Percentiles rank a stretch among this genome's conserved stretches.
Evolutionary conservation across 2,888 invertebrate species (phyloP).

Genomic region (Bursaphelenchus okinawaensis): DNA sequence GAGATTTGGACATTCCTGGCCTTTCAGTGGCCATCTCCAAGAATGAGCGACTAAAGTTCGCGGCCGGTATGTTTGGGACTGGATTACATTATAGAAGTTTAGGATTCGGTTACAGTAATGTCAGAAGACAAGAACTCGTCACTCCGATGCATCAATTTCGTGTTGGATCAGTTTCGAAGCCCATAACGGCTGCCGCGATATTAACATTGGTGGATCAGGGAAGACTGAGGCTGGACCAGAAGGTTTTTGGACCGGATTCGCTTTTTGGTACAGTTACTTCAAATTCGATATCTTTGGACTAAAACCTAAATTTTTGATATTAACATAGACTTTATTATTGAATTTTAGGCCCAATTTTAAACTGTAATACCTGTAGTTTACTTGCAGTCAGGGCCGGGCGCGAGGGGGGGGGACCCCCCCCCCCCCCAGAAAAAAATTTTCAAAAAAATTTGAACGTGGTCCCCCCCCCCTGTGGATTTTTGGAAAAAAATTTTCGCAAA

Average conservation of each 20-base stretch:
- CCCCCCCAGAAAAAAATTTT: too few relatives aligned
- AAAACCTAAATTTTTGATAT: neutral
- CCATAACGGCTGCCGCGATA: constrained; percentile 53
- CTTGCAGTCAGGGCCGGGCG: too few relatives aligned
- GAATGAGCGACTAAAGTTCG: constrained; percentile 54
- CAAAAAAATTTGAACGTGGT: too few relatives aligned
- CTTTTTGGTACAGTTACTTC: constrained; percentile 33
- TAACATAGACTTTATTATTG: too few relatives aligned
- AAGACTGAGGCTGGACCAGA: constrained; percentile 43
- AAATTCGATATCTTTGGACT: neutral
- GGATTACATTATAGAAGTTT: constrained; percentile 8
- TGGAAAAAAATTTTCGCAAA: too few relatives aligned
- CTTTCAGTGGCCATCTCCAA: constrained; percentile 55
- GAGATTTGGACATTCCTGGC: constrained; percentile 54
- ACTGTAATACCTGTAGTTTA: too few relatives aligned
- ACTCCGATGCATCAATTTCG: constrained; percentile 54
- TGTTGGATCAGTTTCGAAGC: constrained; percentile 55
- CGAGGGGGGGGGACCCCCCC: too few relatives aligned
- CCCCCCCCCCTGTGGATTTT: too few relatives aligned
- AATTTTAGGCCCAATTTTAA: neutral
- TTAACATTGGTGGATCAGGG: constrained; percentile 49
- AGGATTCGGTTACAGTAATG: constrained; percentile 54
- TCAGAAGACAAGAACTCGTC: constrained; percentile 42
- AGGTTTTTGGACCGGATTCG: constrained; percentile 42
- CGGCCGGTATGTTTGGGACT: constrained; percentile 40